These are phyloP conservation scores for Melanostigma gelatinosum DNA, from an alignment of 2,113 vertebrate genomes.

Conservation along the genomic window DNA sequence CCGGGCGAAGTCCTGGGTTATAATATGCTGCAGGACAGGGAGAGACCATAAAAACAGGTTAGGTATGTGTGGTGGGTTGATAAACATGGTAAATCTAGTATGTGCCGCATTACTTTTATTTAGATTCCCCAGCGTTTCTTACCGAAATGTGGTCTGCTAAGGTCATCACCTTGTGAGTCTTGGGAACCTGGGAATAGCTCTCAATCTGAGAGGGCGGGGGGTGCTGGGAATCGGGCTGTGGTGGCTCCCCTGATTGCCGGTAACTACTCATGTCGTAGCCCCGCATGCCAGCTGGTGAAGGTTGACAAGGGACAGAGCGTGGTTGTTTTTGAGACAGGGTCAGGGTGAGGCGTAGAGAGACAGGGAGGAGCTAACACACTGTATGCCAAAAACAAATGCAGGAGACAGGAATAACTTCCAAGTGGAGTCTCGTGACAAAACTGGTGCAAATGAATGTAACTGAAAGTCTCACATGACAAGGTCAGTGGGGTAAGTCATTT, in stretches of 20 bases:
- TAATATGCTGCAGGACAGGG: conserved; percentile 89
- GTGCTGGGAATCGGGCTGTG: conserved; percentile 85
- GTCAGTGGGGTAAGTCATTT: conserved; percentile 50
- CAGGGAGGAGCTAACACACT: neutral
- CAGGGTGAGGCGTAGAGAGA: conserved; percentile 4
- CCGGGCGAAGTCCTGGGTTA: conserved; percentile 97
- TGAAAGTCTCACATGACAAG: conserved; percentile 43
- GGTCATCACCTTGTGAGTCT: conserved; percentile 95
- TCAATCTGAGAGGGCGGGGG: conserved; percentile 86
- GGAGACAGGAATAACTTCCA: conserved; percentile 39
- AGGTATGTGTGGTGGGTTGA: neutral
- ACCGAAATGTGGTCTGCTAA: conserved; percentile 99
- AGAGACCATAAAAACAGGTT: conserved; percentile 1
- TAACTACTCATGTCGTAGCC: conserved; percentile 90
- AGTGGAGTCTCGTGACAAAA: conserved; percentile 41
- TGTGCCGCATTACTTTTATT: neutral
- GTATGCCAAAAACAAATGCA: conserved; percentile 28
- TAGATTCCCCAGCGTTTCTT: conserved; percentile 58
- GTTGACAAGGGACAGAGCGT: conserved; percentile 28
- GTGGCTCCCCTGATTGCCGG: conserved; percentile 76
- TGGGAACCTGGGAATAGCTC: conserved; percentile 86
- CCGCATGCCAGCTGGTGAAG: conserved; percentile 81
- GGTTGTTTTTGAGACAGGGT: conserved; percentile 15
- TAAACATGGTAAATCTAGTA: neutral
- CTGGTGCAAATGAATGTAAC: conserved; percentile 28